phyloP scores from a whole-genome alignment of 2,797 vertebrate genomes.

The Acanthurus lineatus region DNA sequence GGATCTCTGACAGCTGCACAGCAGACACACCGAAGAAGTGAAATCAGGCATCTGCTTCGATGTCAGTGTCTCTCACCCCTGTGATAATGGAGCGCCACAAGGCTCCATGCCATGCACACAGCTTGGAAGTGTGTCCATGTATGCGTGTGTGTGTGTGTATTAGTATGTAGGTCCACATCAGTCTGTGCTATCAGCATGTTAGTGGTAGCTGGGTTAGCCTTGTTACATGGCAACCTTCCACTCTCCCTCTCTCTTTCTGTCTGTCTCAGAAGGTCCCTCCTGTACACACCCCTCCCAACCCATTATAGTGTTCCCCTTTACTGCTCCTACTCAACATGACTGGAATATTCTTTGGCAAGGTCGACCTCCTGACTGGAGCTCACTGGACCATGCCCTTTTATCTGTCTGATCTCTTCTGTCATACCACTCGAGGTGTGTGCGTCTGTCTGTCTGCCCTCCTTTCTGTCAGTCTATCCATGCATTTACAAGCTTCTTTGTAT shows the following conservation, averaged over 20 bases:
- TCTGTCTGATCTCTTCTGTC: slow-evolving; percentile 70
- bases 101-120: slow-evolving; percentile 43
- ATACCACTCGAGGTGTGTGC: slow-evolving; percentile 48
- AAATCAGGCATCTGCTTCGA: slow-evolving; percentile 75
- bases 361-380: slow-evolving; percentile 63
- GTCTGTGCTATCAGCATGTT: slow-evolving; percentile 63
- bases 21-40: slow-evolving; percentile 61
- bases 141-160: slow-evolving; percentile 42
- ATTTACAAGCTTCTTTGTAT: slow-evolving; percentile 47
- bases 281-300: slow-evolving; percentile 44
- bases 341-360: slow-evolving; percentile 65
- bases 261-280: slow-evolving; percentile 29
- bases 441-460: slow-evolving; percentile 34
- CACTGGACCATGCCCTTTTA: slow-evolving; percentile 71
- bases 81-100: slow-evolving; percentile 68
- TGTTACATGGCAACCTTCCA: slow-evolving; percentile 58
- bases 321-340: slow-evolving; percentile 61
- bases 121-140: slow-evolving; percentile 28
- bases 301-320: slow-evolving; percentile 78
- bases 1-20: slow-evolving; percentile 77
- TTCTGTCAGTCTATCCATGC: slow-evolving; percentile 43
- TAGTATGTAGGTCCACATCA: slow-evolving; percentile 48
- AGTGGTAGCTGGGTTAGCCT: slow-evolving; percentile 53
- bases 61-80: slow-evolving; percentile 72
- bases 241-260: slow-evolving; percentile 15